Percentiles rank a stretch among this genome's conserved stretches.
These are phyloP conservation scores for Cryptoleucopteryx plumbea DNA, from an alignment of 2,113 vertebrate genomes.

Conservation along the genomic window DNA sequence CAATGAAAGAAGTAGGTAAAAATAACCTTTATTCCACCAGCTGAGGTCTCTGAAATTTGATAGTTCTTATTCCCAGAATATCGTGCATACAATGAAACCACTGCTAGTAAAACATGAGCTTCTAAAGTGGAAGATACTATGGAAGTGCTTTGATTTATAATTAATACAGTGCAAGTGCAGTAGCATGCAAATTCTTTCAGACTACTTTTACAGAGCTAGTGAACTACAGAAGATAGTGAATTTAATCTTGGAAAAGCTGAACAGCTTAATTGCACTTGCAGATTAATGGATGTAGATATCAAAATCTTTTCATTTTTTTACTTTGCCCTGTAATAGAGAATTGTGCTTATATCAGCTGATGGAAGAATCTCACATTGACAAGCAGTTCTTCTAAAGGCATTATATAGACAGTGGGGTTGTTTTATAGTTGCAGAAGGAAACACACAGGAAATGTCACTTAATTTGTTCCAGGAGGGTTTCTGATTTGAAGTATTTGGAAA, in stretches of 20 bases:
- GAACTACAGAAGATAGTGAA: not conserved
- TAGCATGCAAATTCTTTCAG: not conserved
- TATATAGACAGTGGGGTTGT: not conserved
- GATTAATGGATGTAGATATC: not conserved
- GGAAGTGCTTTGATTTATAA: conserved; percentile 28
- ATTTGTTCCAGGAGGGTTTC: not conserved
- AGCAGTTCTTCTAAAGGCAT: not conserved
- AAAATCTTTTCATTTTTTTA: not conserved
- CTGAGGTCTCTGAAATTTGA: not conserved
- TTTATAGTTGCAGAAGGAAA: not conserved
- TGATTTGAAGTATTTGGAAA: not conserved
- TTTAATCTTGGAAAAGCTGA: not conserved
- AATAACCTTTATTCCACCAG: not conserved
- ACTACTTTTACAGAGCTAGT: not conserved
- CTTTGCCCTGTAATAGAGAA: not conserved
- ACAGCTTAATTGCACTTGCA: not conserved
- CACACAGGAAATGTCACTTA: not conserved
- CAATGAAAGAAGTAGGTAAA: not conserved
- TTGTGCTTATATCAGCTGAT: not conserved
- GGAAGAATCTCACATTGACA: not conserved
- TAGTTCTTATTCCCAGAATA: not conserved
- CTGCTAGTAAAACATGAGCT: not conserved
- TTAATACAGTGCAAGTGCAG: not conserved
- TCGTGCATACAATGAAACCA: not conserved
- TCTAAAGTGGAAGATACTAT: not conserved